phyloP scores from a whole-genome alignment of 2,797 vertebrate species.

The Okamejei kenojei region DNA sequence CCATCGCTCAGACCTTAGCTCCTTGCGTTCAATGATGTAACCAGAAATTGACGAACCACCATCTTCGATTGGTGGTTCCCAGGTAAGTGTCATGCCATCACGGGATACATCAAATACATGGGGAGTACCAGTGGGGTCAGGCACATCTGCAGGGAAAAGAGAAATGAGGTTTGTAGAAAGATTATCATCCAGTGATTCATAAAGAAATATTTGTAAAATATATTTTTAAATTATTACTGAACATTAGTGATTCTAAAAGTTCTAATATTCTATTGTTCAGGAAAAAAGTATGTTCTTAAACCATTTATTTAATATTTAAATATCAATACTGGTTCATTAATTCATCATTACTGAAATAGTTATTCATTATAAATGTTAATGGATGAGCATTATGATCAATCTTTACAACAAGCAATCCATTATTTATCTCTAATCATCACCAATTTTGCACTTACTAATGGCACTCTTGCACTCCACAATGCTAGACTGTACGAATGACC shows the following conservation, averaged over 20 bases:
- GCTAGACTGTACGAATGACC: conserved; percentile 89
- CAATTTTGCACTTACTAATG: conserved; percentile 72
- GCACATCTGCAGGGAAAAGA: conserved; percentile 62
- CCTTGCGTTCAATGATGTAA: conserved; percentile 95
- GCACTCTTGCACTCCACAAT: conserved; percentile 83
- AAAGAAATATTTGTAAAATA: neutral
- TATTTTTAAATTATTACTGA: neutral
- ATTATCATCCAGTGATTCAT: neutral
- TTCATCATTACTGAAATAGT: neutral
- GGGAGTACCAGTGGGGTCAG: conserved; percentile 85
- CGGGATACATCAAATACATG: conserved; percentile 86
- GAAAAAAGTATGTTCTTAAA: neutral
- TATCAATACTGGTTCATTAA: neutral
- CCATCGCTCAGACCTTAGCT: conserved; percentile 92
- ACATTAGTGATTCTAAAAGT: neutral
- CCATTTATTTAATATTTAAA: neutral
- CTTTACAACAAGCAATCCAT: neutral
- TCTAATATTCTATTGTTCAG: neutral
- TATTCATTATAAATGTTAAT: neutral
- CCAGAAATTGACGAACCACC: conserved; percentile 88
- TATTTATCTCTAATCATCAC: neutral
- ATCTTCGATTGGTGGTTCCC: conserved; percentile 88
- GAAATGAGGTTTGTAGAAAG: neutral
- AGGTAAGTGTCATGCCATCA: conserved; percentile 95
- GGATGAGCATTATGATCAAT: neutral